Evolutionary conservation across 1,140 invertebrate genomes (phyloP).

Genomic region (Platorchestia sp.): DNA sequence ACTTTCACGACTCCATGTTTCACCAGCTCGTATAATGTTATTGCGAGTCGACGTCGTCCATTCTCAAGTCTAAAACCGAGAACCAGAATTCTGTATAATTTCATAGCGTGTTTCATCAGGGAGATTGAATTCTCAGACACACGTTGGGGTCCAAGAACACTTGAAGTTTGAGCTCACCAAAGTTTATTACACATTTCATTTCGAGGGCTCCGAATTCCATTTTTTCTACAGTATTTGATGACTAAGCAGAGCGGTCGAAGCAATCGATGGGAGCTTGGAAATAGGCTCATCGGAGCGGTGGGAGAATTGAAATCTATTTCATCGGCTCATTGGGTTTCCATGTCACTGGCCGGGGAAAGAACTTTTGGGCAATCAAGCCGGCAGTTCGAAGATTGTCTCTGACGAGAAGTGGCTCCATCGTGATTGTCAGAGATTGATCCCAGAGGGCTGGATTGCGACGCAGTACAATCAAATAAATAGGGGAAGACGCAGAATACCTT

Average conservation of each 20-base stretch:
- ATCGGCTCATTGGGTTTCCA: conserved; percentile 34
- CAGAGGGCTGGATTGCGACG: background rate
- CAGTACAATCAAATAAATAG: background rate
- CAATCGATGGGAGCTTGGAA: background rate
- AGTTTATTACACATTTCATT: conserved; percentile 24
- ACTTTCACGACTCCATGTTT: background rate
- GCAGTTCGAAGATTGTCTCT: conserved; percentile 33
- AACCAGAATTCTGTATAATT: background rate
- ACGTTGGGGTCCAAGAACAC: background rate
- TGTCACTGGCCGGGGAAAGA: conserved; percentile 16
- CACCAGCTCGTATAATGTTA: background rate
- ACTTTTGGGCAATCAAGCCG: conserved; percentile 26
- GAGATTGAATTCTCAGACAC: background rate
- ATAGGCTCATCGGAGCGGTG: background rate
- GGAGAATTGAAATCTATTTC: conserved; percentile 40
- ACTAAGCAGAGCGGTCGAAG: background rate
- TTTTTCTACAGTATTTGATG: background rate
- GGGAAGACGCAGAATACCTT: background rate
- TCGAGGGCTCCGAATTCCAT: background rate
- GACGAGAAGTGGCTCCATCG: background rate
- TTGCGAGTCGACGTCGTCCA: background rate
- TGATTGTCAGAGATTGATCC: conserved; percentile 28
- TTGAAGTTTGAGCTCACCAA: background rate
- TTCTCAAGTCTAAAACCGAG: background rate
- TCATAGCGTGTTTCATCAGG: background rate